Evolutionary conservation across 2,113 vertebrate genomes (phyloP).

Genomic region (Hippocampus guttulatus): DNA sequence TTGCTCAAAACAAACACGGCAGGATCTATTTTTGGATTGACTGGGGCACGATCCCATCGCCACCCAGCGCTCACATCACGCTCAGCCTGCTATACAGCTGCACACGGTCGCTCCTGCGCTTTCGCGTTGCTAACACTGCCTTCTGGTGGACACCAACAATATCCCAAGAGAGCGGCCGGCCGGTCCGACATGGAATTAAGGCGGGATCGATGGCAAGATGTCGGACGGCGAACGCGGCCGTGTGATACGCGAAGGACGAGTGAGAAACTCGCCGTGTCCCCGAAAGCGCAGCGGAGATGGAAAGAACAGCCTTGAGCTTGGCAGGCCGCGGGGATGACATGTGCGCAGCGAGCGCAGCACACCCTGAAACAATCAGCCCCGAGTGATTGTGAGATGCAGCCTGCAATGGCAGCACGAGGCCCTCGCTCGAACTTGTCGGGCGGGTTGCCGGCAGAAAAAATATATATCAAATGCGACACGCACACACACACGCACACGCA

Average conservation of each 20-base stretch:
- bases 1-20: neutral
- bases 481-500: too few species aligned
- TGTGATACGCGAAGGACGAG: constrained; percentile 20
- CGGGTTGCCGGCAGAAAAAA: constrained; percentile 17
- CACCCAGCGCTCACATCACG: neutral
- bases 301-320: constrained; percentile 28
- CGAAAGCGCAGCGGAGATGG: constrained; percentile 25
- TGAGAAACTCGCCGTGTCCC: constrained; percentile 25
- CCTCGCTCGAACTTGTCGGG: constrained; percentile 43
- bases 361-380: constrained; percentile 50
- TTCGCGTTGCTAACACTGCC: constrained; percentile 72
- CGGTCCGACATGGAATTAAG: neutral
- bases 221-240: constrained; percentile 3
- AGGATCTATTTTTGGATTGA: neutral
- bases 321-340: constrained; percentile 26
- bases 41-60: neutral
- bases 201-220: constrained; percentile 11
- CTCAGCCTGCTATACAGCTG: neutral
- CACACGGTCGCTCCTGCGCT: neutral
- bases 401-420: constrained; percentile 36
- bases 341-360: constrained; percentile 33
- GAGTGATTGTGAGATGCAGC: constrained; percentile 28
- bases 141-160: constrained; percentile 58
- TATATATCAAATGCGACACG: too few species aligned
- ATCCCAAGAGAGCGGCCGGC: too few species aligned